These are phyloP conservation scores for Phodopus roborovskii DNA, from an alignment of 2,113 vertebrate genomes.

Conservation along the genomic window DNA sequence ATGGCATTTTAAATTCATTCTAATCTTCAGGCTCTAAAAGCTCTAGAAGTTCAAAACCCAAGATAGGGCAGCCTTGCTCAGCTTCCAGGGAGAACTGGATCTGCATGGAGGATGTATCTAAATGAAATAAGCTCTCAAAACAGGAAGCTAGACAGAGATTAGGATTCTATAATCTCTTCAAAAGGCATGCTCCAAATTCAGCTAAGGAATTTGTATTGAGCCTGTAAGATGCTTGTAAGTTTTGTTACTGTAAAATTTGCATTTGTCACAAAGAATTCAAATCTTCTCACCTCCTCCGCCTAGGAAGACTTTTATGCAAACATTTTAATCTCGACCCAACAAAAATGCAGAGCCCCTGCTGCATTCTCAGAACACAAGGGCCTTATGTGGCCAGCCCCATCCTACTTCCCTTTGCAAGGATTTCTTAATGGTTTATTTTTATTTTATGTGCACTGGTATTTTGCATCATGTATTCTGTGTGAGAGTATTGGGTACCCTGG, in stretches of 20 bases:
- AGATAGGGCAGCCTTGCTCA: not conserved
- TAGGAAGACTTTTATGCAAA: not conserved
- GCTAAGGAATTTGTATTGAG: not conserved
- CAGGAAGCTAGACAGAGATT: not conserved
- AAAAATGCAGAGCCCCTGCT: not conserved
- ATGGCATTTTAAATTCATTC: too few species aligned
- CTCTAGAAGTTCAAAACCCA: not conserved
- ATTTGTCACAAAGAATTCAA: not conserved
- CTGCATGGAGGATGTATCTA: not conserved
- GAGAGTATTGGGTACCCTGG: too few species aligned
- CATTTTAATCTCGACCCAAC: not conserved
- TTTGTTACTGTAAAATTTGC: not conserved
- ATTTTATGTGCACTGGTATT: too few species aligned
- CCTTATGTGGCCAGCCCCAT: not conserved
- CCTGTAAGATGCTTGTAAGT: not conserved
- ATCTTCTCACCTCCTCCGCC: not conserved
- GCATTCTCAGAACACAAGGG: not conserved
- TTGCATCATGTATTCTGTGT: too few species aligned
- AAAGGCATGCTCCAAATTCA: not conserved
- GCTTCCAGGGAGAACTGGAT: not conserved
- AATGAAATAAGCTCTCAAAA: not conserved
- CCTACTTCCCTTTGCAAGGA: not conserved
- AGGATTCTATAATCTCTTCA: not conserved
- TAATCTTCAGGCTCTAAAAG: too few species aligned
- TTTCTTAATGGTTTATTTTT: too few species aligned